A percentile compares a stretch with the other conserved stretches of the same genome.
Evolutionary conservation across 2,797 vertebrate species (phyloP).

Genomic region (Platyrinchus mystaceus): DNA sequence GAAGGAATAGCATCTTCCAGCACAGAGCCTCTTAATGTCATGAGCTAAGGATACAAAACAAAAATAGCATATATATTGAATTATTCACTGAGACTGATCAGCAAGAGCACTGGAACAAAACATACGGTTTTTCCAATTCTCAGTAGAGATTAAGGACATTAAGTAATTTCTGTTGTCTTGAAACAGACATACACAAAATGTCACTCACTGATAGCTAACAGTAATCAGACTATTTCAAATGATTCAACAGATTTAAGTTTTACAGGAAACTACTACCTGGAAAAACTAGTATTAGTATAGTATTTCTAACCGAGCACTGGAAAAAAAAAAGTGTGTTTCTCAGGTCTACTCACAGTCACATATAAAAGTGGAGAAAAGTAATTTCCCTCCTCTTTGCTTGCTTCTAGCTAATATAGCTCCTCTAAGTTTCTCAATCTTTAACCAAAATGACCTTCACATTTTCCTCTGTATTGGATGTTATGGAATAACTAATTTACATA

Average conservation of each 20-base stretch:
- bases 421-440: neutral
- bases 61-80: neutral
- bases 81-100: neutral
- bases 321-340: neutral
- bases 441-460: neutral
- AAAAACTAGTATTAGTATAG: neutral
- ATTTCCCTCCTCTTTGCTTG: neutral
- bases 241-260: neutral
- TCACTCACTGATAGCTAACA: neutral
- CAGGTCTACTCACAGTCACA: neutral
- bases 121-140: neutral
- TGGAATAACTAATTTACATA: neutral
- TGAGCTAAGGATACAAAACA: conserved; percentile 78
- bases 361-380: neutral
- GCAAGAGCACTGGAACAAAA: neutral
- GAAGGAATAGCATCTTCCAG: conserved; percentile 93
- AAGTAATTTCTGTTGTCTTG: neutral
- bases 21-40: conserved; percentile 89
- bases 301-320: neutral
- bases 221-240: neutral
- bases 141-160: neutral
- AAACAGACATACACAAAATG: neutral
- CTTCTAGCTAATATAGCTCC: neutral
- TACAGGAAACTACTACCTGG: neutral
- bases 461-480: neutral